Evolutionary conservation across 2,113 vertebrate genomes (phyloP).

Genomic region (Oxygymnocypris stewartii): DNA sequence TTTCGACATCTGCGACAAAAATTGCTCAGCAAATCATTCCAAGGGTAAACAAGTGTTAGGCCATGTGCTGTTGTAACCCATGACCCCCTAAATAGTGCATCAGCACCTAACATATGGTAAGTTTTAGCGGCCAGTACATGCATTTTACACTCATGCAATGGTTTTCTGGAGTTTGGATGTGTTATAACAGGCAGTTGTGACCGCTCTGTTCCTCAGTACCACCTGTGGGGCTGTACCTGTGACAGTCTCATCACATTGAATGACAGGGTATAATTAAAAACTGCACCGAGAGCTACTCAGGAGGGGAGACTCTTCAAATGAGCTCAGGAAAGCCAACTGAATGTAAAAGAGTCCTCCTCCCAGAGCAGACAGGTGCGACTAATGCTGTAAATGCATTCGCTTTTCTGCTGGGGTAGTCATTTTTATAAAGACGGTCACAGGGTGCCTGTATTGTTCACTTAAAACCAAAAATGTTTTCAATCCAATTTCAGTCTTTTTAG

Average conservation of each 20-base stretch:
- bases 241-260: constrained; percentile 39
- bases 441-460: neutral
- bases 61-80: constrained; percentile 10
- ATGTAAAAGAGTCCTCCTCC: constrained; percentile 36
- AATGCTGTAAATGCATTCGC: constrained; percentile 29
- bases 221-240: constrained; percentile 52
- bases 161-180: constrained; percentile 21
- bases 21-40: neutral
- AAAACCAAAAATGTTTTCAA: neutral
- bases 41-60: constrained; percentile 26
- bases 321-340: constrained; percentile 26
- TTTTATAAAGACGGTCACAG: neutral
- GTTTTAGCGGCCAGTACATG: neutral
- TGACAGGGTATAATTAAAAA: constrained; percentile 67
- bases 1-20: neutral
- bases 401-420: neutral
- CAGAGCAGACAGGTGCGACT: constrained; percentile 41
- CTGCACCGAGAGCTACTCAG: constrained; percentile 44
- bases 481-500: neutral
- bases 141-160: constrained; percentile 12
- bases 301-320: constrained; percentile 47
- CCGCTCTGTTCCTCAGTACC: constrained; percentile 9
- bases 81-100: constrained; percentile 12
- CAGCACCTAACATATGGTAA: constrained; percentile 37
- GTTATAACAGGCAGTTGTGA: constrained; percentile 28